Evolutionary conservation across 2,797 vertebrate genomes (phyloP).

Genomic region (Gymnothorax javanicus): DNA sequence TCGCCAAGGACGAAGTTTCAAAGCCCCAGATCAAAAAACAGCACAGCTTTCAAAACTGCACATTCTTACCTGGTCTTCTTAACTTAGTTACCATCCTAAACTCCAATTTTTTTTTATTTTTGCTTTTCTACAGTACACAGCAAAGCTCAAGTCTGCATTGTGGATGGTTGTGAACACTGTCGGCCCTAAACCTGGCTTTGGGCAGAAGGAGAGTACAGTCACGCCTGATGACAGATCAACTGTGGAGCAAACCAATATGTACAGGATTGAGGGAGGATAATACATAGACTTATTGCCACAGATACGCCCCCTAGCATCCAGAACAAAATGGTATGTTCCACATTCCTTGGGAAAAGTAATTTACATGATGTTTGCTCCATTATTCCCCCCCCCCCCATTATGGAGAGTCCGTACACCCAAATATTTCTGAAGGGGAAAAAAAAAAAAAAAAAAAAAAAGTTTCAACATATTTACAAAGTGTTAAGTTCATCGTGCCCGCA

Average conservation of each 20-base stretch:
- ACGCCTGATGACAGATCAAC: neutral
- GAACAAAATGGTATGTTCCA: neutral
- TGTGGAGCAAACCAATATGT: neutral
- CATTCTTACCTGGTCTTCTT: neutral
- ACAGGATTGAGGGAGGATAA: neutral
- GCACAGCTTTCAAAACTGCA: neutral
- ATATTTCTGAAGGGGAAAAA: neutral
- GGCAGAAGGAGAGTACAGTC: neutral
- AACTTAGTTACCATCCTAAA: neutral
- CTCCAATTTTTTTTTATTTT: neutral
- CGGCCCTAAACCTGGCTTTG: neutral
- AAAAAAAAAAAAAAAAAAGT: neutral
- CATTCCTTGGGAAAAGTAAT: neutral
- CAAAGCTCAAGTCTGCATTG: neutral
- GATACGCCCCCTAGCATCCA: neutral
- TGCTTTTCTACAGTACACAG: neutral
- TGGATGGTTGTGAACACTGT: neutral
- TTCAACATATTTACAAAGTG: conserved; percentile 14
- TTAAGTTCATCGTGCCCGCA: neutral
- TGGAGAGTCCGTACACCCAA: neutral
- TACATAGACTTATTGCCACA: neutral
- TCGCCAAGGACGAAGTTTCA: neutral
- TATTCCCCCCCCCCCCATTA: neutral
- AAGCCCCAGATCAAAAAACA: neutral
- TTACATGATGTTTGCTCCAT: neutral